These are phyloP conservation scores for Myotis planiceps DNA, from an alignment of 2,797 vertebrate genomes.

Conservation along the genomic window DNA sequence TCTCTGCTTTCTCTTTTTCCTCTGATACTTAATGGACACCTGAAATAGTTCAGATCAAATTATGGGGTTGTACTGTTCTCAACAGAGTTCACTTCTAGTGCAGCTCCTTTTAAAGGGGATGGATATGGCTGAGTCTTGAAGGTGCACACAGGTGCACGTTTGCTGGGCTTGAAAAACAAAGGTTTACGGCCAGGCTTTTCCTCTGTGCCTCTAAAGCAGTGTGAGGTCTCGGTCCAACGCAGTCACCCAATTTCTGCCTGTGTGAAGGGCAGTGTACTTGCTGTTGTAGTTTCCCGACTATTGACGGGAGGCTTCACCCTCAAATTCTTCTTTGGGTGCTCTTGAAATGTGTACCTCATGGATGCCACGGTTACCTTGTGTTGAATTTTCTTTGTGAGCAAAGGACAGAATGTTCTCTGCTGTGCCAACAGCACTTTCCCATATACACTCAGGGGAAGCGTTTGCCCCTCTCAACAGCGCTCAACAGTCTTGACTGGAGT, in stretches of 20 bases:
- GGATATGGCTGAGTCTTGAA: not conserved
- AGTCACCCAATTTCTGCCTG: not conserved
- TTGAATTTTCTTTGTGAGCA: slow-evolving; percentile 65
- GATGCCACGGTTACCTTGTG: slow-evolving; percentile 10
- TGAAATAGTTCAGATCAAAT: slow-evolving; percentile 37
- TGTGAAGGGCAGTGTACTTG: not conserved
- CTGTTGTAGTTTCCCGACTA: slow-evolving; percentile 30
- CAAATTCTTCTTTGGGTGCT: slow-evolving; percentile 46
- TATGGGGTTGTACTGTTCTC: not conserved
- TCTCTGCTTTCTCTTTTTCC: not conserved
- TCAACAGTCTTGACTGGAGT: slow-evolving; percentile 77
- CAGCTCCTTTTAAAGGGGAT: not conserved
- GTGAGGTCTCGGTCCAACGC: not conserved
- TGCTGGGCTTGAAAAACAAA: not conserved
- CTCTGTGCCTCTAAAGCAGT: not conserved
- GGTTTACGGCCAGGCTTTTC: not conserved
- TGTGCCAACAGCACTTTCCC: slow-evolving; percentile 62
- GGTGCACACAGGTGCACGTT: not conserved
- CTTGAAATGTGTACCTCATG: slow-evolving; percentile 55
- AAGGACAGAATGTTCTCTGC: slow-evolving; percentile 68
- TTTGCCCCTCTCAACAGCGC: slow-evolving; percentile 73
- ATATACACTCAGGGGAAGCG: slow-evolving; percentile 74
- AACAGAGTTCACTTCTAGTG: not conserved
- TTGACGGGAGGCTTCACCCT: slow-evolving; percentile 65
- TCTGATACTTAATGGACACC: not conserved